Percentiles rank a stretch among this genome's conserved stretches.
Evolutionary conservation across 1,140 invertebrate species (phyloP).

Genomic region (Andrena cerasifolii): DNA sequence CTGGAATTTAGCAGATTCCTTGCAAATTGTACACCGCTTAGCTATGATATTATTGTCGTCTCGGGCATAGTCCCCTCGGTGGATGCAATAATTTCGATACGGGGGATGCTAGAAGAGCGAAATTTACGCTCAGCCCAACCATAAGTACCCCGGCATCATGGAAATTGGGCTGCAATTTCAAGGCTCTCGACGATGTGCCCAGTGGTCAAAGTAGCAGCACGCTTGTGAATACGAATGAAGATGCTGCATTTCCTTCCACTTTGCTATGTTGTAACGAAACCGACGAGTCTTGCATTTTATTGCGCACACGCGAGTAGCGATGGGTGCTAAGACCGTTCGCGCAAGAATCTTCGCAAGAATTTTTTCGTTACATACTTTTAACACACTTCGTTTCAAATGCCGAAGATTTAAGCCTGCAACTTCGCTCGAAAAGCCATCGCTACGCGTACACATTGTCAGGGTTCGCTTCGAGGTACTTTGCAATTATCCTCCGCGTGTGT

Average conservation of each 20-base stretch:
- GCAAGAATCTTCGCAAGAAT: neutral
- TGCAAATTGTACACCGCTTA: neutral
- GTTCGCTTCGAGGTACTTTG: no score
- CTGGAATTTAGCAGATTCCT: neutral
- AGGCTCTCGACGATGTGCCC: slow-evolving; percentile 11
- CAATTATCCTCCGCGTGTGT: no score
- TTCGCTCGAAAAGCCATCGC: no score
- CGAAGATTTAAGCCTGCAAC: no score
- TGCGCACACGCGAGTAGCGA: slow-evolving; percentile 1
- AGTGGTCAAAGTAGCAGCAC: neutral
- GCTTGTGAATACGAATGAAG: slow-evolving; percentile 42
- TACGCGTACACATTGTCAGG: no score
- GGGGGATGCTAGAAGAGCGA: slow-evolving; percentile 38
- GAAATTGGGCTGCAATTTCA: slow-evolving; percentile 43
- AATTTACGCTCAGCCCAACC: slow-evolving; percentile 20
- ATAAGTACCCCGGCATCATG: slow-evolving; percentile 42
- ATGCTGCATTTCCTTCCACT: slow-evolving; percentile 7
- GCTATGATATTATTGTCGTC: slow-evolving; percentile 4
- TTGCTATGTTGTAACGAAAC: slow-evolving; percentile 19
- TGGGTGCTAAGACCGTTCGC: neutral
- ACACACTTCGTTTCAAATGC: no score
- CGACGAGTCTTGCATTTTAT: neutral
- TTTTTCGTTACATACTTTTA: neutral
- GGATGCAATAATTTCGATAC: slow-evolving; percentile 23
- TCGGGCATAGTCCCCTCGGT: neutral